A percentile compares a stretch with the other conserved stretches of the same genome.
phyloP scores from a whole-genome alignment of 2,113 vertebrate genomes.

The Paradisaea rubra region DNA sequence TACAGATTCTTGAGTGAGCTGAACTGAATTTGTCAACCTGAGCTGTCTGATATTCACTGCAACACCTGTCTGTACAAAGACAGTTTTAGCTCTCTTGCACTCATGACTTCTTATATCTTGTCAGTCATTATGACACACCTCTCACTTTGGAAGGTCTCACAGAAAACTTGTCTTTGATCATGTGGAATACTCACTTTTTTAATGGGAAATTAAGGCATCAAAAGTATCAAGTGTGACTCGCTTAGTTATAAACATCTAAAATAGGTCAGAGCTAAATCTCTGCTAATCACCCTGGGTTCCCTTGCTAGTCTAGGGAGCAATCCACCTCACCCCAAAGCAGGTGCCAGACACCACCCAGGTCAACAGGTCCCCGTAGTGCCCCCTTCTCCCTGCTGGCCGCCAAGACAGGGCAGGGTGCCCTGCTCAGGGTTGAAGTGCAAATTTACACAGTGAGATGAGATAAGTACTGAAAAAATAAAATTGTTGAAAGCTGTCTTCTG shows the following conservation, averaged over 20 bases:
- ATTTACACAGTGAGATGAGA: neutral
- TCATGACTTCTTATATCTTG: neutral
- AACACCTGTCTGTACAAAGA: neutral
- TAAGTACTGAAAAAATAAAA: neutral
- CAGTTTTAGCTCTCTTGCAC: neutral
- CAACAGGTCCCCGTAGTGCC: neutral
- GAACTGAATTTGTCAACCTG: conserved; percentile 39
- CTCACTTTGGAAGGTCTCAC: neutral
- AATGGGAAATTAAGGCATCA: neutral
- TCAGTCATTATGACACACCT: neutral
- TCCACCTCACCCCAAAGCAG: neutral
- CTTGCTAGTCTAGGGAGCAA: neutral
- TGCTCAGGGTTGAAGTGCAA: neutral
- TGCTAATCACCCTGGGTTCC: neutral
- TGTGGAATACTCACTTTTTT: neutral
- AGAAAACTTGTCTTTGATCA: neutral
- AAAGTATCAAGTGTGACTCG: neutral
- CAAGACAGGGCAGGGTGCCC: neutral
- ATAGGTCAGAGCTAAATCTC: neutral
- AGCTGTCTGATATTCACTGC: neutral
- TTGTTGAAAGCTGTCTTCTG: neutral
- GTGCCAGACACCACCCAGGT: neutral
- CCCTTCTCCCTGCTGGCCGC: neutral
- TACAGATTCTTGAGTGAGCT: conserved; percentile 12
- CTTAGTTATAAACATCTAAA: neutral